Percentiles rank a stretch among this genome's conserved stretches.
Evolutionary conservation across 2,113 vertebrate genomes (phyloP).

Genomic region (Spermophilus dauricus): DNA sequence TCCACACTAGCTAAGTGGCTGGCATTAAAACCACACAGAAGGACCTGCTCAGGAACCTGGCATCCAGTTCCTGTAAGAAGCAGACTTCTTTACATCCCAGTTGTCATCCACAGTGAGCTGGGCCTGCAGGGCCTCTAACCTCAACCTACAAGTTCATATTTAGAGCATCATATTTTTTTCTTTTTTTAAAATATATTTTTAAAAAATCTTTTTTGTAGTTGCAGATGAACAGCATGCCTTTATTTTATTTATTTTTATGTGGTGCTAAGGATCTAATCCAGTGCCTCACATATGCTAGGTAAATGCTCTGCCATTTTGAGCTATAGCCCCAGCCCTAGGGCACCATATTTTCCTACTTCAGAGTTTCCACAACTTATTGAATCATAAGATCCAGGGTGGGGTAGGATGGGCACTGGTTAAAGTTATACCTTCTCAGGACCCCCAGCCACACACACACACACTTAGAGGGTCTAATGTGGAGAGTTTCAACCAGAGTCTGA

Average conservation of each 20-base stretch:
- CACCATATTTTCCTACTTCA: neutral
- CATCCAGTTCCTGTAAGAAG: neutral
- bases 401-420: neutral
- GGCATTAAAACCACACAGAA: neutral
- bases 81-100: neutral
- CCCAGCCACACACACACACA: neutral
- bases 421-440: neutral
- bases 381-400: neutral
- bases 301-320: no score
- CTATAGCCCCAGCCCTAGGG: no score
- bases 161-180: neutral
- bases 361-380: slow-evolving; percentile 1
- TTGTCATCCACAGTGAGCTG: neutral
- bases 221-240: no score
- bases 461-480: neutral
- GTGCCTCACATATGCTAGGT: no score
- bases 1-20: neutral
- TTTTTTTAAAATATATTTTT: no score
- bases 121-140: neutral
- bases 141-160: neutral
- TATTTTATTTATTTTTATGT: no score
- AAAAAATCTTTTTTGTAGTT: no score
- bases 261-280: no score
- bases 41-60: neutral
- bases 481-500: neutral